Conservation (phyloP, 2,888 invertebrate genomes). For the Teleogryllus oceanicus region DNA sequence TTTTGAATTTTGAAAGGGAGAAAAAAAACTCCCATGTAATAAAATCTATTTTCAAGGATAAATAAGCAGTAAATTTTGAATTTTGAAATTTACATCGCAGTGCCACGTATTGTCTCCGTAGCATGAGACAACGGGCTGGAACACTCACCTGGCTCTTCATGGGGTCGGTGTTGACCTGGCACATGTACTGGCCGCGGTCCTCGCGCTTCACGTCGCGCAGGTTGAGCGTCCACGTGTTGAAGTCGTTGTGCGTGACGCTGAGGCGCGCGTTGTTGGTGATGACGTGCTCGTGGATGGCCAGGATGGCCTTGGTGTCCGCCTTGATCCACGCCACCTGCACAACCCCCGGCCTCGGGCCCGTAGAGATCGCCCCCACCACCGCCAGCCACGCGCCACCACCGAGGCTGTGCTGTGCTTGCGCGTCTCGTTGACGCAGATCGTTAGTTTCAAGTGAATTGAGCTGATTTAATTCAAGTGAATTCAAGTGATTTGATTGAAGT, state of each 20-base stretch:
- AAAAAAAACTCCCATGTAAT: too few species aligned
- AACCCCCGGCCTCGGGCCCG: conserved; percentile 3
- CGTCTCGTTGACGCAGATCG: too few species aligned
- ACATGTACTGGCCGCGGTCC: conserved; percentile 89
- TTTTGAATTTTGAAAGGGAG: too few species aligned
- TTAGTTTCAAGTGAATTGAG: too few species aligned
- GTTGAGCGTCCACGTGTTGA: conserved; percentile 89
- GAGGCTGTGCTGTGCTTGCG: neutral
- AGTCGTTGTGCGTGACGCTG: conserved; percentile 86
- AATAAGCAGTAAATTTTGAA: too few species aligned
- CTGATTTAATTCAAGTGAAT: too few species aligned
- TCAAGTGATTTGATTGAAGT: too few species aligned
- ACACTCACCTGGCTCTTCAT: conserved; percentile 85
- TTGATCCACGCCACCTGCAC: conserved; percentile 90
- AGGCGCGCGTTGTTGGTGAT: conserved; percentile 88
- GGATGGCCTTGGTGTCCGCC: conserved; percentile 87
- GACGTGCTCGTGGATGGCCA: conserved; percentile 90
- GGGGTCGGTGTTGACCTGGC: conserved; percentile 91
- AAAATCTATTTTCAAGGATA: too few species aligned
- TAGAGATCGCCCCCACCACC: neutral
- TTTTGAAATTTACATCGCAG: too few species aligned
- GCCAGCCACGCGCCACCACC: neutral
- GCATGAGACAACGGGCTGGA: neutral
- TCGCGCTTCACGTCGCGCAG: conserved; percentile 80
- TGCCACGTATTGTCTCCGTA: neutral